Conservation (phyloP, 2,113 vertebrate genomes). For the Phrynocephalus versicolor region DNA sequence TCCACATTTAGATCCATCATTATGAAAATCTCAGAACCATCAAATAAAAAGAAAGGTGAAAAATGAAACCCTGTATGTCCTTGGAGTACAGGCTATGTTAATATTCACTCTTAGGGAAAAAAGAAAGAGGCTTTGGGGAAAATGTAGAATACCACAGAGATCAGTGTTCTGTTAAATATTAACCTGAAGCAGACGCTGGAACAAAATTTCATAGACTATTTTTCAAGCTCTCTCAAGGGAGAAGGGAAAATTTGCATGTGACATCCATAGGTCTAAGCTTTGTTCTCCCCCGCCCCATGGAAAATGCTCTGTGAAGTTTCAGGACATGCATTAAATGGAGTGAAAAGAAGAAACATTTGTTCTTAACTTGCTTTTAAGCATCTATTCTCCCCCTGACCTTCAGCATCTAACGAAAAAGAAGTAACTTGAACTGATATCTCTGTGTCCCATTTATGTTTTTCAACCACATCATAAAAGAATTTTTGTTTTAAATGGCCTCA, state of each 20-base stretch:
- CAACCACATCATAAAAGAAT: background rate
- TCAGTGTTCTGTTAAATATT: slow-evolving; percentile 8
- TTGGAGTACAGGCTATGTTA: background rate
- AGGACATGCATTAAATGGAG: slow-evolving; percentile 30
- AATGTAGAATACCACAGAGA: background rate
- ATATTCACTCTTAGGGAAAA: background rate
- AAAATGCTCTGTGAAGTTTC: slow-evolving; percentile 23
- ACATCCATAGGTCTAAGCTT: slow-evolving; percentile 22
- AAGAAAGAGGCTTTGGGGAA: background rate
- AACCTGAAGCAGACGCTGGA: background rate
- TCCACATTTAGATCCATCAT: background rate
- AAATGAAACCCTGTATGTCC: background rate
- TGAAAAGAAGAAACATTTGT: background rate
- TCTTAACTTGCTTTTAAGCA: slow-evolving; percentile 11
- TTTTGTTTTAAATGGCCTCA: background rate
- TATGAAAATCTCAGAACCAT: background rate
- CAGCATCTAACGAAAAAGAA: slow-evolving; percentile 14
- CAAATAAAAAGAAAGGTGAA: background rate
- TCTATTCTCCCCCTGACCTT: slow-evolving; percentile 35
- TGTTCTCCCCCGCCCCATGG: background rate
- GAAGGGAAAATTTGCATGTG: slow-evolving; percentile 3
- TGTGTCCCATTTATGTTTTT: slow-evolving; percentile 8
- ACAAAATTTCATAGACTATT: background rate
- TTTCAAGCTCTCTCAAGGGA: slow-evolving; percentile 21
- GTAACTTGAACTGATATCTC: slow-evolving; percentile 2